phyloP scores from a whole-genome alignment of 2,797 vertebrate species.

The Myotis planiceps region DNA sequence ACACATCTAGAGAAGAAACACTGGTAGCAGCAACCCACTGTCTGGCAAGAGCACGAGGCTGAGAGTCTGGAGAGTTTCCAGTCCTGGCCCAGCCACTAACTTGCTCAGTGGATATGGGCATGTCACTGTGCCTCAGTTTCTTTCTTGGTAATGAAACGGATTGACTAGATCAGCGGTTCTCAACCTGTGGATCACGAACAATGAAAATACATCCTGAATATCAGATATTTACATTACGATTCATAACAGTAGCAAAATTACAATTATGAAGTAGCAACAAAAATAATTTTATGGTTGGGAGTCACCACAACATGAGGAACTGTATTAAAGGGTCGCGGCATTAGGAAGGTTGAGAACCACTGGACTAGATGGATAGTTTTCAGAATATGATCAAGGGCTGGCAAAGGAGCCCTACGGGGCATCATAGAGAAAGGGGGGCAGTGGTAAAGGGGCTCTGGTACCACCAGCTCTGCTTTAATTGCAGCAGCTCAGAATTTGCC shows the following conservation, averaged over 20 bases:
- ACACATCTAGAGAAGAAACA: neutral
- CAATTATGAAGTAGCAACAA: too few relatives aligned
- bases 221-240: too few relatives aligned
- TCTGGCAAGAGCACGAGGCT: neutral
- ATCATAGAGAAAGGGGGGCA: neutral
- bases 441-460: neutral
- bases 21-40: accelerated
- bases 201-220: too few relatives aligned
- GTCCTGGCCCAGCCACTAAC: neutral
- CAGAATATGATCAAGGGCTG: neutral
- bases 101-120: neutral
- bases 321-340: too few relatives aligned
- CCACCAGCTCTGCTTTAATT: neutral
- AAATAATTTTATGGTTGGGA: too few relatives aligned
- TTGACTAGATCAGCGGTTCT: neutral
- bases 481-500: neutral
- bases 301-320: too few relatives aligned
- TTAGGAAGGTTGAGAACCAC: too few relatives aligned
- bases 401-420: neutral
- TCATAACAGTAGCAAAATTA: too few relatives aligned
- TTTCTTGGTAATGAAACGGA: neutral
- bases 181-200: too few relatives aligned
- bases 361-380: neutral
- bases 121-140: neutral
- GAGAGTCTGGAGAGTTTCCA: neutral